phyloP scores from a whole-genome alignment of 2,888 invertebrate genomes.

The Micoletzkya japonica region DNA sequence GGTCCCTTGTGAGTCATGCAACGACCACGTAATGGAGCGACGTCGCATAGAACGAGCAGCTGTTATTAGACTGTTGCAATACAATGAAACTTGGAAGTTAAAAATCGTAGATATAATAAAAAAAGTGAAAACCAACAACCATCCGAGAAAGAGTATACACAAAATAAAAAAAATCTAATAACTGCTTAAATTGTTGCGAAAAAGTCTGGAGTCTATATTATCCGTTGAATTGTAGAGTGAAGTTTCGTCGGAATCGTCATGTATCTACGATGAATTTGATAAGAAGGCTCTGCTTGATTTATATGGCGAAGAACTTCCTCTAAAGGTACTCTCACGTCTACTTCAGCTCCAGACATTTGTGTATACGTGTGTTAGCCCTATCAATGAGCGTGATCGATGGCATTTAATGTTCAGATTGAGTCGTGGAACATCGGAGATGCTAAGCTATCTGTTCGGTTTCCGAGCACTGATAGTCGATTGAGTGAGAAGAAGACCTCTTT shows the following conservation, averaged over 20 bases:
- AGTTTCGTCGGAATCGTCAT: constrained; percentile 5
- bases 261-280: constrained; percentile 57
- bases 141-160: no score
- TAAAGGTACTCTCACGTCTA: constrained; percentile 36
- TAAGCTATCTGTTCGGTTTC: constrained; percentile 41
- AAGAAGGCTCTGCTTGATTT: constrained; percentile 47
- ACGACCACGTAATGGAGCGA: no score
- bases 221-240: neutral
- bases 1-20: no score
- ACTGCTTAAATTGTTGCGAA: no score
- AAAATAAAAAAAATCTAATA: no score
- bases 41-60: no score
- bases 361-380: neutral
- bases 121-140: no score
- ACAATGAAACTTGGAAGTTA: no score
- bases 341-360: neutral
- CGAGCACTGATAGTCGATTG: constrained; percentile 34
- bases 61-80: no score
- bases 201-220: no score
- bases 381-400: neutral
- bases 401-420: constrained; percentile 44
- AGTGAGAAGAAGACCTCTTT: constrained; percentile 28
- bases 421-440: constrained; percentile 58
- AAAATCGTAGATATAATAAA: no score
- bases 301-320: constrained; percentile 57